Conservation (phyloP, 2,113 vertebrate species). For the Paralichthys olivaceus region DNA sequence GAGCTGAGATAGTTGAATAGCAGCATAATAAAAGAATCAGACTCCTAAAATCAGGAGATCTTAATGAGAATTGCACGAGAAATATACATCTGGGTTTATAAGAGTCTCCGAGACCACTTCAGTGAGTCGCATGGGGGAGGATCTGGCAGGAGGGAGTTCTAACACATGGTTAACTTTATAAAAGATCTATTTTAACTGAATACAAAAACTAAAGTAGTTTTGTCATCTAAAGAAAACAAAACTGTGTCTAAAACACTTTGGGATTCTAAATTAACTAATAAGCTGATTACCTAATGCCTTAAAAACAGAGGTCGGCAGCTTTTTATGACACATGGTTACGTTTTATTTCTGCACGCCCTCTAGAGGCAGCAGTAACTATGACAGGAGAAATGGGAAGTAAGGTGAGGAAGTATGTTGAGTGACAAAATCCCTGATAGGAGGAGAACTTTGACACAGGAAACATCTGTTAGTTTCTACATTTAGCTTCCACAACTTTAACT, state of each 20-base stretch:
- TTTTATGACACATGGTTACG: no score
- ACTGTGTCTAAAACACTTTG: no score
- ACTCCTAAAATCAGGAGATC: slow-evolving; percentile 36
- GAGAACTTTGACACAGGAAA: no score
- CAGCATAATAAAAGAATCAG: slow-evolving; percentile 29
- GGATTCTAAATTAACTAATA: not conserved
- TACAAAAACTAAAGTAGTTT: not conserved
- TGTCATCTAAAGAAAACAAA: not conserved
- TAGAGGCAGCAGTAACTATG: no score
- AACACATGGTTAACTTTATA: not conserved
- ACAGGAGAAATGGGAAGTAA: no score
- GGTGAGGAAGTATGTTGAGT: no score
- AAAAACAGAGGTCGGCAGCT: not conserved
- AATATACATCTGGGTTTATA: not conserved
- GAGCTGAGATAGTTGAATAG: slow-evolving; percentile 35
- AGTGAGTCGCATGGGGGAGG: not conserved
- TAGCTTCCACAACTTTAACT: no score
- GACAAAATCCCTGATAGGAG: no score
- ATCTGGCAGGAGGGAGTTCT: not conserved
- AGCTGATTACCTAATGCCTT: not conserved
- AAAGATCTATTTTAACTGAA: not conserved
- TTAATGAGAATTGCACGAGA: not conserved
- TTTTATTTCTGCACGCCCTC: no score
- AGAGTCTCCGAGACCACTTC: not conserved
- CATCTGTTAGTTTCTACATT: no score